Evolutionary conservation across 2,888 invertebrate species (phyloP), one percentile per base, ranked within the genome.

Genomic region (Marasmarcha lunaedactyla): DNA sequence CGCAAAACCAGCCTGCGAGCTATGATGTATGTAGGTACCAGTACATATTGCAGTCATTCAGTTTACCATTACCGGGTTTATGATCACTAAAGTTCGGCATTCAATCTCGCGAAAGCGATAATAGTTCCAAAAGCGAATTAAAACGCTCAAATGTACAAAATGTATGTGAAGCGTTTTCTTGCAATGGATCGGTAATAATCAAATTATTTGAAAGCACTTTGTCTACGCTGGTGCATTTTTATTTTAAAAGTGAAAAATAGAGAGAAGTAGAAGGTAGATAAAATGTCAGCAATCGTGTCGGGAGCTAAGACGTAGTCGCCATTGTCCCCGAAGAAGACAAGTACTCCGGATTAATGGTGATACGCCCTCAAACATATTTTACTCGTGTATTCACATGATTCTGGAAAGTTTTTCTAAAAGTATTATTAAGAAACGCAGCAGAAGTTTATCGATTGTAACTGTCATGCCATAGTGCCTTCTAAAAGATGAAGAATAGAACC

Each of bases 381-480:
- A 63, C 65, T 71, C 59, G 79, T 81, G 81, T 81, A 81, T 79
- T 77, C 78, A 81, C 81, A 81, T 71, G 63, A 66, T 67, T 71
- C 68, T 73, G 73, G 66, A 73, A 72, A 68, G 50, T 69, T 63
- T 63, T 67, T 69, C 78, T 79, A 83, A 71, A 69, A 76, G 73
- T 71, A 70, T 78, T 68, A 69, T 68, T 73, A 79, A 78, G 76
- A 81, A 81, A 79, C 79, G 77, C 79, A 83, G 81, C 81, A 67
- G 71, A 78, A 78, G 68, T 77, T 77, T 71, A 77, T 79, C 73
- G 77, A 77, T 77, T 79, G 79, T 78, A 78, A 78, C 71, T 77
- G 68, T 76, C 83, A 83, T 83, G 83, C 83, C 83, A 83, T 79
- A 72, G 83, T 81, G 83, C 84, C 83, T 63, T 81, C 84, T 83